These are phyloP conservation scores for Callosobruchus maculatus DNA, from an alignment of 2,888 invertebrate species.

Conservation along the genomic window DNA sequence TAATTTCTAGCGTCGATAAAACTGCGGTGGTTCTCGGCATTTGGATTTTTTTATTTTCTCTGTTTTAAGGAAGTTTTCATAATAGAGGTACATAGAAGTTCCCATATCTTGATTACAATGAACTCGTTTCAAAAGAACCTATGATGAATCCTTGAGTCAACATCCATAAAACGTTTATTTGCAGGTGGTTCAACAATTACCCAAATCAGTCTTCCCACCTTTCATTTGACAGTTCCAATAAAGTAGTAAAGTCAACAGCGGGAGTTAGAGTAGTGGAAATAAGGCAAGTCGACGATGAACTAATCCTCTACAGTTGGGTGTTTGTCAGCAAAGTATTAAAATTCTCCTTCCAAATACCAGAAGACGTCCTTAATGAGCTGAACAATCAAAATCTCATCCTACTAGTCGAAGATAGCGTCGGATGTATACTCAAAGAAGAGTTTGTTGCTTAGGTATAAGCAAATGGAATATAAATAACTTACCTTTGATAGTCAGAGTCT, in stretches of 20 bases:
- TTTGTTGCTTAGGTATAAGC: not conserved
- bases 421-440: constrained; percentile 59
- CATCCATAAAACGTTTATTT: constrained; percentile 15
- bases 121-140: no score
- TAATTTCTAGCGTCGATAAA: no score
- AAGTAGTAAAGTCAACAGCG: constrained; percentile 58
- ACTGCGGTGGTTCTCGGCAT: no score
- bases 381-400: constrained; percentile 47
- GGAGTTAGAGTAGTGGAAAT: constrained; percentile 67
- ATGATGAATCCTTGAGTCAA: no score
- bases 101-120: no score
- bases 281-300: constrained; percentile 58
- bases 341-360: constrained; percentile 57
- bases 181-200: constrained; percentile 52
- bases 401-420: constrained; percentile 65
- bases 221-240: constrained; percentile 34
- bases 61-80: no score
- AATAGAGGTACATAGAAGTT: no score
- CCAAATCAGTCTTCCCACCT: constrained; percentile 27
- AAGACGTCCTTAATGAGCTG: constrained; percentile 52
- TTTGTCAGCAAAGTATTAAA: constrained; percentile 58
- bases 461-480: not conserved
- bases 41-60: no score
- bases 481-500: not conserved
- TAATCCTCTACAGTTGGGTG: constrained; percentile 62